Evolutionary conservation across 2,797 vertebrate species (phyloP).

Genomic region (Cottoperca gobio): DNA sequence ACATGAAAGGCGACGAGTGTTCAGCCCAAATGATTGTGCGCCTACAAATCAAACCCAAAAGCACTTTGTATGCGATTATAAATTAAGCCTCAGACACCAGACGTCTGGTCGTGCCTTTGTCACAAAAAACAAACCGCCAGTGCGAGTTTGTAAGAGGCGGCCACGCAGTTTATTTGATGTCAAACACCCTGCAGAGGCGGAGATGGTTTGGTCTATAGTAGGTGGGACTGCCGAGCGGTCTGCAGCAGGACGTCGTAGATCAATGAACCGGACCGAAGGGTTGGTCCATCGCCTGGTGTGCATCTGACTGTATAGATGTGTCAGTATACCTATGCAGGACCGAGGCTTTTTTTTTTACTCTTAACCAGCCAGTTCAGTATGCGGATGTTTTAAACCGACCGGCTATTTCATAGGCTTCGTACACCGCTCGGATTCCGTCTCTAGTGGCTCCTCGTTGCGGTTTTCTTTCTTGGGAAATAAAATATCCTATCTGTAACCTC

Average conservation of each 20-base stretch:
- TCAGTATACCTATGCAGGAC: conserved; percentile 70
- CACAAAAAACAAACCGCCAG: not conserved
- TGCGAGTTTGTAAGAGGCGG: not conserved
- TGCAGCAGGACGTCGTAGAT: conserved; percentile 87
- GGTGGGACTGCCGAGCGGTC: conserved; percentile 87
- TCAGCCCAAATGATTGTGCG: conserved; percentile 1
- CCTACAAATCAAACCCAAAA: conserved; percentile 3
- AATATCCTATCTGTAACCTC: conserved; percentile 63
- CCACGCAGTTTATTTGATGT: conserved; percentile 36
- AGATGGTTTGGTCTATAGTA: conserved; percentile 85
- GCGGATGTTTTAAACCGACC: conserved; percentile 70
- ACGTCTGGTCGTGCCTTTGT: not conserved
- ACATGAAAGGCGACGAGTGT: conserved; percentile 62
- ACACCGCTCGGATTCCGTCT: conserved; percentile 61
- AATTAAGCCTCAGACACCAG: fast-evolving
- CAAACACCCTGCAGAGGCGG: conserved; percentile 55
- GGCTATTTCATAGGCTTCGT: conserved; percentile 31
- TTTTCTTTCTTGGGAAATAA: conserved; percentile 38
- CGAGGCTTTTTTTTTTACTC: conserved; percentile 52
- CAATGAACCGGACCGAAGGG: conserved; percentile 87
- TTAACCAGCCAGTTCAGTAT: conserved; percentile 55
- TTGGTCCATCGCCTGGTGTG: conserved; percentile 75
- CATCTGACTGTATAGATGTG: conserved; percentile 76
- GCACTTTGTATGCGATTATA: not conserved
- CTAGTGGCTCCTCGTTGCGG: conserved; percentile 55